phyloP scores from a whole-genome alignment of 2,888 invertebrate genomes.

The Thyatira batis region DNA sequence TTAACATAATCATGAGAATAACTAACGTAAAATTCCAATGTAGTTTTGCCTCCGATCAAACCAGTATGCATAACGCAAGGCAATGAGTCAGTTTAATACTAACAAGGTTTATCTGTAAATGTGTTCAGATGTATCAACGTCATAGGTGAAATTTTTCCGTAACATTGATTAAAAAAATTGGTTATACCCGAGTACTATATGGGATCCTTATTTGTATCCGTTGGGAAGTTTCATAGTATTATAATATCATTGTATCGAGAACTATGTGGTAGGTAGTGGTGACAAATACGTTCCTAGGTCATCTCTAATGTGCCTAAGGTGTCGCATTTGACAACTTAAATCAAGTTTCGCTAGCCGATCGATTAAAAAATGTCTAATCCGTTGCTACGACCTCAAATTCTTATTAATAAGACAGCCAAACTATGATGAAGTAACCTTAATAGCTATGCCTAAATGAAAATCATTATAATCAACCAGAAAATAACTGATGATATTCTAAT shows the following conservation, averaged over 20 bases:
- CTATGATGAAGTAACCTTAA: too few relatives aligned
- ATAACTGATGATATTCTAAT: too few relatives aligned
- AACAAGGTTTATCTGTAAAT: background rate
- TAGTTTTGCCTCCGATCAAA: background rate
- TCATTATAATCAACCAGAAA: too few relatives aligned
- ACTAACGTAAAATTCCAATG: background rate
- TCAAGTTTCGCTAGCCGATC: too few relatives aligned
- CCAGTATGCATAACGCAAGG: background rate
- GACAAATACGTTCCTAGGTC: too few relatives aligned
- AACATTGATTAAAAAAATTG: background rate
- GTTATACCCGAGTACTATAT: background rate
- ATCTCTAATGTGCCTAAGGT: too few relatives aligned
- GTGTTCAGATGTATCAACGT: background rate
- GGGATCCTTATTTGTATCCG: background rate
- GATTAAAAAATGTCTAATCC: too few relatives aligned
- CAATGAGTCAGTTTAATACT: background rate
- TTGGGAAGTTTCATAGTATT: background rate
- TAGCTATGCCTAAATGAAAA: too few relatives aligned
- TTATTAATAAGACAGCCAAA: too few relatives aligned
- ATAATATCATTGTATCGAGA: background rate
- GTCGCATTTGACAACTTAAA: too few relatives aligned
- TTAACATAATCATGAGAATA: background rate
- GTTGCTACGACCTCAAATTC: too few relatives aligned
- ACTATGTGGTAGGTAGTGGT: too few relatives aligned
- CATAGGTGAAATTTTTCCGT: constrained; percentile 1